phyloP scores from a whole-genome alignment of 2,113 vertebrate species.

The Platysternon megacephalum region DNA sequence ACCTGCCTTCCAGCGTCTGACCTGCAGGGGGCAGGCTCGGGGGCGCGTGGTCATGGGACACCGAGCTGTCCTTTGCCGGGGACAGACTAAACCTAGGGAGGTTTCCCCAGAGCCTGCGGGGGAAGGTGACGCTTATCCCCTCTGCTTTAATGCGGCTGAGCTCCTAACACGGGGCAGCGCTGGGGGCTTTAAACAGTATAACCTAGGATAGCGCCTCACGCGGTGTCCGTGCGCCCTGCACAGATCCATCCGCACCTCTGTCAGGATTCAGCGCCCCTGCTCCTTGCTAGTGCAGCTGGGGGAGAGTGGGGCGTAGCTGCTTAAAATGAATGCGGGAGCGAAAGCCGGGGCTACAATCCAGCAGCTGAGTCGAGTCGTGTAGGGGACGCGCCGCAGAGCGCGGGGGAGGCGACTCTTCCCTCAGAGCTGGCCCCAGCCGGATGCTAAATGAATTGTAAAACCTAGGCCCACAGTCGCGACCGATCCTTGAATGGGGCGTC shows the following conservation, averaged over 20 bases:
- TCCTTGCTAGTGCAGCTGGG: background rate
- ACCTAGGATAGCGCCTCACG: background rate
- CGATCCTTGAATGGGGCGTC: too few species aligned
- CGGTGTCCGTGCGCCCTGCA: too few species aligned
- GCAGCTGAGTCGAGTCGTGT: too few species aligned
- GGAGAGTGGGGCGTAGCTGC: background rate
- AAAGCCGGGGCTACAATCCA: background rate
- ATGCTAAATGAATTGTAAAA: background rate
- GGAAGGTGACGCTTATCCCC: background rate
- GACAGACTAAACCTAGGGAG: background rate
- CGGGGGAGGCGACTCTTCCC: background rate
- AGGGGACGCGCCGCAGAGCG: background rate
- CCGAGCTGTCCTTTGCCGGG: background rate
- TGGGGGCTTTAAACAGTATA: background rate
- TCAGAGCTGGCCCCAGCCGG: background rate
- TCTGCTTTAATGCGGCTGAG: background rate
- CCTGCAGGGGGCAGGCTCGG: background rate
- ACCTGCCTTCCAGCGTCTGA: background rate
- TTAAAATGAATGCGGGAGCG: background rate
- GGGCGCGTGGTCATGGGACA: fast-evolving
- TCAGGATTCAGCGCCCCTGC: background rate
- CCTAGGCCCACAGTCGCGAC: too few species aligned
- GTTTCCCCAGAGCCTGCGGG: background rate
- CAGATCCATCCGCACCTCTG: background rate
- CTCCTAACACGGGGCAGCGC: fast-evolving